Percentiles rank a stretch among this genome's conserved stretches.
phyloP scores from a whole-genome alignment of 2,797 vertebrate species.

The Sebastes dallii region DNA sequence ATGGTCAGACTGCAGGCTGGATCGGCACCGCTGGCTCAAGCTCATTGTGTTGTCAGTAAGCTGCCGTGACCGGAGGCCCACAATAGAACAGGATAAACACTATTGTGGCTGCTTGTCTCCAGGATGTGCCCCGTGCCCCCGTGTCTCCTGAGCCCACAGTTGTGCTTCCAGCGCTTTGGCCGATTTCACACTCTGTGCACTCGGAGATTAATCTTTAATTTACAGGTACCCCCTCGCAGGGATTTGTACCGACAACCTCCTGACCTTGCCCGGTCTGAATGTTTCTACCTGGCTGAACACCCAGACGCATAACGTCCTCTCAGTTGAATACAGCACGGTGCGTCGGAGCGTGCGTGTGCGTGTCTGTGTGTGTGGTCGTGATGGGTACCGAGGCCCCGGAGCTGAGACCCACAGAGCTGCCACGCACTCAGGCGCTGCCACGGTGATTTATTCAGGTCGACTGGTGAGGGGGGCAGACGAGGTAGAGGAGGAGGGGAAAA shows the following conservation, averaged over 20 bases:
- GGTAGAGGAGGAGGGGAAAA: background rate
- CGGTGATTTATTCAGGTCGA: constrained; percentile 31
- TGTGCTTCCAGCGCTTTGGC: background rate
- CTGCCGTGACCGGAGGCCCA: constrained; percentile 10
- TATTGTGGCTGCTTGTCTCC: background rate
- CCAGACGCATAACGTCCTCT: background rate
- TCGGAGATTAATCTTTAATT: constrained; percentile 36
- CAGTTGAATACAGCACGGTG: background rate
- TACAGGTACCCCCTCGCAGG: background rate
- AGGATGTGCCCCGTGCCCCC: background rate
- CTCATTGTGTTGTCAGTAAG: background rate
- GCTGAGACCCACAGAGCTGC: constrained; percentile 4
- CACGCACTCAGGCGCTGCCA: constrained; percentile 1
- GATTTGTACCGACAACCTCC: constrained; percentile 22
- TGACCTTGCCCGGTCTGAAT: constrained; percentile 15
- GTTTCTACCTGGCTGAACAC: constrained; percentile 29
- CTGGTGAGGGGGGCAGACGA: background rate
- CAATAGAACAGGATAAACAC: background rate
- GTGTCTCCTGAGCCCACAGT: background rate
- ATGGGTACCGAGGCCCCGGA: background rate
- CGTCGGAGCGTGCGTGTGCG: background rate
- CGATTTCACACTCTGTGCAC: constrained; percentile 1
- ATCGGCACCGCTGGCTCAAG: background rate
- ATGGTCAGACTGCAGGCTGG: background rate
- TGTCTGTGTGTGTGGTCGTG: background rate